A percentile compares a stretch with the other conserved stretches of the same genome.
These are phyloP conservation scores for Amblyornis subalaris DNA, from an alignment of 2,113 vertebrate genomes.

Conservation along the genomic window DNA sequence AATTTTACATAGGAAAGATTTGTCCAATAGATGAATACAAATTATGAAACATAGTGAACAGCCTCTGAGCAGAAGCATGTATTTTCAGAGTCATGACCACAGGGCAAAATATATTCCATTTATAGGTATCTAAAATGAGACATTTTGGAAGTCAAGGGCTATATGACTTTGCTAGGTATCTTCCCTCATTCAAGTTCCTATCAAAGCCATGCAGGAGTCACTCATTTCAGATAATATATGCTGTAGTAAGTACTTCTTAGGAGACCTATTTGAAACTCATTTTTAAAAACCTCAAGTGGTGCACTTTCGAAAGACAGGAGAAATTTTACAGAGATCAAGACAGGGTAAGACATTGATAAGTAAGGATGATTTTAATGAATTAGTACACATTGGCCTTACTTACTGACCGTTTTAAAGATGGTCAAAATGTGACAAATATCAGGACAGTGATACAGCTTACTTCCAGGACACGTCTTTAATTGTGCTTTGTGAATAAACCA, in stretches of 20 bases:
- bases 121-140: background rate
- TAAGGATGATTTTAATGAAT: background rate
- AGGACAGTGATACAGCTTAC: background rate
- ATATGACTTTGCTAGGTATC: background rate
- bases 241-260: background rate
- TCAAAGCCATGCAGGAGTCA: background rate
- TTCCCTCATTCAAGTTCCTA: background rate
- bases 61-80: background rate
- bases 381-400: background rate
- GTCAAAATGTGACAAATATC: background rate
- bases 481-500: background rate
- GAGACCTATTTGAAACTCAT: background rate
- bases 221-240: background rate
- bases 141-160: background rate
- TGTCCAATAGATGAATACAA: background rate
- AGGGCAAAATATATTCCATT: background rate
- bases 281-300: background rate
- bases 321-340: background rate
- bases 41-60: background rate
- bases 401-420: background rate
- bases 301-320: background rate
- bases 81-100: background rate
- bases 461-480: background rate
- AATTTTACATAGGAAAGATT: background rate
- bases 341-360: background rate